A percentile compares a stretch with the other conserved stretches of the same genome.
Evolutionary conservation across 2,797 vertebrate species (phyloP).

Genomic region (Anas capensis): DNA sequence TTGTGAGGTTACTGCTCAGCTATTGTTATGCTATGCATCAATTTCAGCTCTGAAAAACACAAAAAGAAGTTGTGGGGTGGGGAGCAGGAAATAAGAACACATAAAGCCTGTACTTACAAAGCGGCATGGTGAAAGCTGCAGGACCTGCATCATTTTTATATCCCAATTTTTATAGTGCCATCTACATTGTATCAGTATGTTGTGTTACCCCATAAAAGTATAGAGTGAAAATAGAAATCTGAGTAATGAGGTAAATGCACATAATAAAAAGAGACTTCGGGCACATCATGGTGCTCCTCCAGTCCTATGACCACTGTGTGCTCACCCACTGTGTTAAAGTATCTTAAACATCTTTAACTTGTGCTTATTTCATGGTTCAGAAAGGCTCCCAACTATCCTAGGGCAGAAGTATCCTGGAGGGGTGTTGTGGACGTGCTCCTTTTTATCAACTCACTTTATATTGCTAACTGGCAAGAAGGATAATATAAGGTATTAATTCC

Average conservation of each 20-base stretch:
- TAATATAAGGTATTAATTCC: not conserved
- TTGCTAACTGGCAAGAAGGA: not conserved
- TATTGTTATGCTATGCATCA: not conserved
- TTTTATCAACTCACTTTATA: not conserved
- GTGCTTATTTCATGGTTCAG: not conserved
- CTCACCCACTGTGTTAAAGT: not conserved
- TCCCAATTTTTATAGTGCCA: not conserved
- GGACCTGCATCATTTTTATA: not conserved
- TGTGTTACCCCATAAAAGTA: fast-evolving
- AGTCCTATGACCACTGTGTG: not conserved
- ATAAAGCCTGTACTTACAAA: not conserved
- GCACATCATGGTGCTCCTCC: fast-evolving
- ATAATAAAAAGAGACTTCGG: not conserved
- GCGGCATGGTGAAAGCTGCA: not conserved
- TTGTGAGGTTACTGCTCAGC: not conserved
- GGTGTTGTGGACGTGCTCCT: not conserved
- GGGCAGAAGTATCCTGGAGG: not conserved
- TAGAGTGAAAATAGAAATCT: not conserved
- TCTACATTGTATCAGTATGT: not conserved
- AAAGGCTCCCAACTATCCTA: not conserved
- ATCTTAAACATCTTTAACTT: not conserved
- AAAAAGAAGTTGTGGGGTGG: not conserved
- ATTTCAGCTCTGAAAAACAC: not conserved
- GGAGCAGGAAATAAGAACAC: not conserved
- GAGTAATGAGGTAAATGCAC: fast-evolving